Base-by-base conservation (phyloP, 2,797 vertebrate species). In the Leuciscus waleckii region DNA sequence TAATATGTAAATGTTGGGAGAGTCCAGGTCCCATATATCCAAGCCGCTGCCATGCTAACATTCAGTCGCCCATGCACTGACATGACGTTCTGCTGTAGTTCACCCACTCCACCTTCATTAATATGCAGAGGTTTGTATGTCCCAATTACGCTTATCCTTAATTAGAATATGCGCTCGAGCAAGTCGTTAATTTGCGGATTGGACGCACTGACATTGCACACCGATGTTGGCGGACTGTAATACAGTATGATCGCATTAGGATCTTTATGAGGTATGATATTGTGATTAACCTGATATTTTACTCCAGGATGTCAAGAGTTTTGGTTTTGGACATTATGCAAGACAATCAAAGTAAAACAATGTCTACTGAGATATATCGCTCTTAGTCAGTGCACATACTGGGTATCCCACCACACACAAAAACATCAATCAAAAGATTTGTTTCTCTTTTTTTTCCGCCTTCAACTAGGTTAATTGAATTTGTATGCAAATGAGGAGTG, bases 401-500 rank as follows among this genome's bases (percentile, higher is more conserved):
- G 63, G 26, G 70, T 35, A 67, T 81, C 79, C 65, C 79, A 70
- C 81, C 74, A 78, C 84, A 70, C 32, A n/a, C 70, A 85, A 78
- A 88, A 87, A 90, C 92, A 91, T 93, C 91, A 91, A 90, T 93
- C 92, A 92, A 89, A 94, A 94, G 91, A 92, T 92, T 93, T 94
- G 91, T 93, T 93, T 91, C 90, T 79, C 83, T 87, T 89, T 87
- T 21, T 23, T 9, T 5, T 16, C 76, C 82, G 37, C 35, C 35
- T 81, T 76, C 88, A 89, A 92, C 91, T 91, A 92, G 94, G 92
- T 95, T 95, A 96, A 96, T 95, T 95, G 93, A 95, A 95, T 95
- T 95, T 95, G 93, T 95, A 95, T 96, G 95, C 92, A 94, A 95
- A 96, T 95, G 92, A 94, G 91, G 84, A 87, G 92, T 91, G 93